Evolutionary conservation across 2,797 vertebrate genomes (phyloP).

Genomic region (Coregonus sp.): DNA sequence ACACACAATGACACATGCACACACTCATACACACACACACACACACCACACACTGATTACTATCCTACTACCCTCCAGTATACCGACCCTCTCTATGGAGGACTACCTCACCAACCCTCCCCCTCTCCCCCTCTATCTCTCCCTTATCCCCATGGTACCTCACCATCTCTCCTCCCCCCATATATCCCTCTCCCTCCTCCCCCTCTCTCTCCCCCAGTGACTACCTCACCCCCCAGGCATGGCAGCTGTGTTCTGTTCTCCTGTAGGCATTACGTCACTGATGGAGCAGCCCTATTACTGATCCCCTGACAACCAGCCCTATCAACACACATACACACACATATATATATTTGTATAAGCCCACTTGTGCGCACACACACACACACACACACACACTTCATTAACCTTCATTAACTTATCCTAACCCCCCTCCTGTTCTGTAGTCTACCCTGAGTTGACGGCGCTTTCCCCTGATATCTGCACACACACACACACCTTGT

Average conservation of each 20-base stretch:
- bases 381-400: constrained; percentile 30
- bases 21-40: background rate
- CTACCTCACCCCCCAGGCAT: constrained; percentile 72
- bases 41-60: too few species aligned
- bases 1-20: background rate
- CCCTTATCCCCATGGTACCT: constrained; percentile 31
- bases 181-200: too few species aligned
- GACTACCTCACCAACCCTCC: background rate
- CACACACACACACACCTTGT: background rate
- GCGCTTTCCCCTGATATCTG: too few species aligned
- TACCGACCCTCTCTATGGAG: too few species aligned
- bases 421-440: constrained; percentile 8
- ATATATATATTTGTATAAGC: too few species aligned
- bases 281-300: constrained; percentile 75
- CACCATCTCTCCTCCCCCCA: constrained; percentile 37
- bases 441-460: too few species aligned
- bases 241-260: constrained; percentile 78
- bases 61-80: too few species aligned
- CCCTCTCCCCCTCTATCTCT: constrained; percentile 16
- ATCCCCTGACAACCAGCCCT: constrained; percentile 75
- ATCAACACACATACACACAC: constrained; percentile 36
- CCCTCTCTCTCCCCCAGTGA: constrained; percentile 45
- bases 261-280: constrained; percentile 55
- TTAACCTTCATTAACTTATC: constrained; percentile 46
- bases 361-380: background rate